Evolutionary conservation across 1,140 invertebrate species (phyloP), one percentile per base, ranked within the genome.

Genomic region (Micrasema minimum): DNA sequence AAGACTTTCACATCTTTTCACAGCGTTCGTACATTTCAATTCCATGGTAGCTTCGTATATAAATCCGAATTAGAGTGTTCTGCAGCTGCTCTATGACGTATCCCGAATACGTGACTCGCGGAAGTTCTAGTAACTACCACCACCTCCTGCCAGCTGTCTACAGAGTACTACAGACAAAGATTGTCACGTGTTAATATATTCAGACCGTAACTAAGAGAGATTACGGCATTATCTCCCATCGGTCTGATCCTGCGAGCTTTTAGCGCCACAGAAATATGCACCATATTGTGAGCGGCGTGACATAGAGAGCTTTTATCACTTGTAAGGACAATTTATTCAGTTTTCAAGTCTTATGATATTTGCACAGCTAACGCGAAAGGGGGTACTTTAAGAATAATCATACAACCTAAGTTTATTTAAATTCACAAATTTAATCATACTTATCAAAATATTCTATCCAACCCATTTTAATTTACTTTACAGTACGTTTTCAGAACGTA

Each of bases 121-220:
- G 50, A 31, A 38, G 31, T 59, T 38, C 35, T 11, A 35, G 10
- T 35, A 12, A 59, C 55, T 31, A 53, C 12, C 22, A 31, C 12
- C 50, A 23, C 10, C 50, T 48, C 45, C 20, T 9, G 5, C 50
- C 18, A 10, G 26, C 26, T 12, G 23, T 22, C 50, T 22, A 26
- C 26, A n/a, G 22, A 12, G n/a, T n/a, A 1, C 46, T 48, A 48
- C 20, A 20, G 12, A 31, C 22, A 26, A 57, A 38, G 41, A 64
- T 64, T 64, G 59, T 64, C 59, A 64, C 59, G 59, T 64, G 59
- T 64, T 64, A 64, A 64, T 64, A 46, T 46, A 64, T 64, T 46
- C 43, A 64, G 59, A 45, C 22, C 59, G 43, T 64, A 64, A 64
- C 41, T 46, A 64, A 64, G 59, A 46, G 41, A 64, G 59, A 64